Conservation (phyloP, 2,888 invertebrate species). For the Drosophila pullipes region DNA sequence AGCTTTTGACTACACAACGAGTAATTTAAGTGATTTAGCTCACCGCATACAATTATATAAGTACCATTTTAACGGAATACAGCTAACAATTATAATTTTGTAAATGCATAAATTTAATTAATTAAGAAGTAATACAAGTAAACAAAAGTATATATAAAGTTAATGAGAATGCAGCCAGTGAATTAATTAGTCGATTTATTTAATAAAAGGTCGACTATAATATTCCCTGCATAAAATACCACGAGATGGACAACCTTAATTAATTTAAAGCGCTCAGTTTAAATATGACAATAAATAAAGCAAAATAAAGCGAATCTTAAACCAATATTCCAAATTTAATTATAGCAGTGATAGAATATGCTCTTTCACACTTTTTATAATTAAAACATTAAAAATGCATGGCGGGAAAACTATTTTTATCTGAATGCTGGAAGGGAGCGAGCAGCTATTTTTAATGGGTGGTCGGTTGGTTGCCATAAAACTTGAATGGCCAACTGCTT, state of each 20-base stretch:
- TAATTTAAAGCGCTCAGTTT: background rate
- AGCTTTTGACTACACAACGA: background rate
- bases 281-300: background rate
- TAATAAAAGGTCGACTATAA: background rate
- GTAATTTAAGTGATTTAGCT: background rate
- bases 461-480: conserved; percentile 24
- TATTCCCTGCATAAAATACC: conserved; percentile 1
- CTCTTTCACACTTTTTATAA: background rate
- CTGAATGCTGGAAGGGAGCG: background rate
- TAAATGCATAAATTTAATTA: background rate
- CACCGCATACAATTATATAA: background rate
- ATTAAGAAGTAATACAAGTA: no score
- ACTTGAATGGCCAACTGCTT: conserved; percentile 44
- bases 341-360: background rate
- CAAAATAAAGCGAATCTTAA: background rate
- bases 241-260: background rate
- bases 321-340: background rate
- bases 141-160: conserved; percentile 1
- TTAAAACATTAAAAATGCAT: conserved; percentile 16
- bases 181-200: background rate
- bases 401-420: conserved; percentile 26
- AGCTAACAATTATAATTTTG: background rate
- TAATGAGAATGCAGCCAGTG: background rate
- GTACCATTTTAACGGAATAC: background rate
- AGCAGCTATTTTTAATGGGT: background rate